Base-by-base conservation (phyloP, 2,113 vertebrate genomes). In the Circaetus cinerascens region DNA sequence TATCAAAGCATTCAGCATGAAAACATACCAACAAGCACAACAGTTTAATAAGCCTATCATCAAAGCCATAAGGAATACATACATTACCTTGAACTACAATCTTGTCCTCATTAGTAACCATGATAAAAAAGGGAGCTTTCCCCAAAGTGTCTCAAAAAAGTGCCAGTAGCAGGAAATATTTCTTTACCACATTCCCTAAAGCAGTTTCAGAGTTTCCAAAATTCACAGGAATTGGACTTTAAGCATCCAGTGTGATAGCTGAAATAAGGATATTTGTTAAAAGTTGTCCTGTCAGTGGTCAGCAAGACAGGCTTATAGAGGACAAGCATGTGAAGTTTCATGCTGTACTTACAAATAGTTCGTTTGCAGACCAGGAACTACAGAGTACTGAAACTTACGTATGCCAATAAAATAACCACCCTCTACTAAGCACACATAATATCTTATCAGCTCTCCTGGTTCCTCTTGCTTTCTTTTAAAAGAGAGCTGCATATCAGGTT, bases 21-120 rank as follows among this genome's bases (percentile, higher is more conserved):
- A 88, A 91, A 91, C 66, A 48, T 10, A 88, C 25, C 34, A 46
- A 26, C 29, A 68, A 43, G 20, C 41, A 76, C 21, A 41, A 67
- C 63, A 82, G 5, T 67, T 82, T 13, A 86, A 73, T 43, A 93
- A 94, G 69, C 64, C 40, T 55, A 60, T 25, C n/a, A 89, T 38
- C 64, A 93, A 95, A 97, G 67, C 32, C 40, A 9, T 69, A 41
- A 59, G 55, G 41, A 94, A 91, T 48, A 91, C 88, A 72, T 84
- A 79, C 81, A 81, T 46, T n/a, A 79, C 69, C 69, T 55, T 92
- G n/a, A 71, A 62, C 9, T 79, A 68, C 38, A 85, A 46, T 27
- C 67, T 95, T 82, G 51, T 91, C 36, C 81, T 76, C 83, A 22
- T 81, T 48, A 82, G 81, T 7, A 84, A 53, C 43, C 75, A 96